phyloP scores from a whole-genome alignment of 2,113 vertebrate genomes.

The Pyxicephalus adspersus region DNA sequence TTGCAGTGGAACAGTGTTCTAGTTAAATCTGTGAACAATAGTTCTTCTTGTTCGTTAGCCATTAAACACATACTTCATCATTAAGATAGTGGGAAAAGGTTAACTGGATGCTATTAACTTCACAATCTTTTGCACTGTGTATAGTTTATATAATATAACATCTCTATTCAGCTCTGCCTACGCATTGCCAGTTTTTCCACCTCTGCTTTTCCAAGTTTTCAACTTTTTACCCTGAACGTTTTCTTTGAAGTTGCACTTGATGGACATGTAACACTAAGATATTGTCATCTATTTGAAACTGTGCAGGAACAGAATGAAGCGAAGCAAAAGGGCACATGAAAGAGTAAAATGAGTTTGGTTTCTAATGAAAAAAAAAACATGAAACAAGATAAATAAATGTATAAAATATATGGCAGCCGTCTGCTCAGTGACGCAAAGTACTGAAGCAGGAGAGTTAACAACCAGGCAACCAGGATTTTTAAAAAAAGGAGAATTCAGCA shows the following conservation, averaged over 20 bases:
- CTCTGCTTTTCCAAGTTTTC: not conserved
- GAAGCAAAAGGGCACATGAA: not conserved
- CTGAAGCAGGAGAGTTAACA: no score
- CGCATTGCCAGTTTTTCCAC: not conserved
- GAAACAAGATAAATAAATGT: not conserved
- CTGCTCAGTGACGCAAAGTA: no score
- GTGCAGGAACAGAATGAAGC: not conserved
- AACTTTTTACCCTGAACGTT: conserved; percentile 35
- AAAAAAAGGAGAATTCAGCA: no score
- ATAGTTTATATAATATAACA: conserved; percentile 35
- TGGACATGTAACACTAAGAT: not conserved
- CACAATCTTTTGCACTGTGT: conserved; percentile 30
- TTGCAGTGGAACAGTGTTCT: conserved; percentile 13
- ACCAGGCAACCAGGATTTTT: no score
- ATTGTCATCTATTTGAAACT: not conserved
- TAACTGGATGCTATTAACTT: conserved; percentile 43
- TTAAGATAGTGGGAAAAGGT: conserved; percentile 44
- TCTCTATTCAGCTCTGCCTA: conserved; percentile 8
- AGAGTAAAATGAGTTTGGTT: no score
- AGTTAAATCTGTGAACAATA: conserved; percentile 53
- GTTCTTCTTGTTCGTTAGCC: conserved; percentile 32
- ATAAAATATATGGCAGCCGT: not conserved
- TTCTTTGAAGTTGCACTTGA: conserved; percentile 24
- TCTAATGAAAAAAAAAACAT: not conserved
- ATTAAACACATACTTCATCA: conserved; percentile 50